phyloP scores from a whole-genome alignment of 2,113 vertebrate genomes.

The Irena cyanogastra region DNA sequence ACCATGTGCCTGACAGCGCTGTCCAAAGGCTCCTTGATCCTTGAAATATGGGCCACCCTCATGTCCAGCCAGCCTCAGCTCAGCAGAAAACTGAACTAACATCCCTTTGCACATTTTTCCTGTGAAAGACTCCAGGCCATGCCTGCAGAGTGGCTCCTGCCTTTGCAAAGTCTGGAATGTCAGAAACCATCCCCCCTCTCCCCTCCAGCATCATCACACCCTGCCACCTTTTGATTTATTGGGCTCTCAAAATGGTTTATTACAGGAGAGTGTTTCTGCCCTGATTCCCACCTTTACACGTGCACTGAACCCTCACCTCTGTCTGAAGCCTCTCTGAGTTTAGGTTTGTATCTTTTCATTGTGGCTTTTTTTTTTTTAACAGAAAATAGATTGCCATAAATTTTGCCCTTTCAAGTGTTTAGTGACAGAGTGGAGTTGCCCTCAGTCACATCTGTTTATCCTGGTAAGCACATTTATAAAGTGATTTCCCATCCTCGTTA shows the following conservation, averaged over 20 bases:
- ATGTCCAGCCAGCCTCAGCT: not conserved
- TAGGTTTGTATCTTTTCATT: not conserved
- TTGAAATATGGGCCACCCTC: not conserved
- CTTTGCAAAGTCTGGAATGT: not conserved
- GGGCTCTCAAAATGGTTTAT: not conserved
- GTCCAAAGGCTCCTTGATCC: not conserved
- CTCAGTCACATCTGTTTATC: constrained; percentile 58
- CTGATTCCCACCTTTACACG: not conserved
- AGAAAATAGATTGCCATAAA: constrained; percentile 11
- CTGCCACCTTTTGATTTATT: not conserved
- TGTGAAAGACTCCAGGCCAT: not conserved
- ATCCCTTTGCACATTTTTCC: not conserved
- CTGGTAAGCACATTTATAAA: constrained; percentile 53
- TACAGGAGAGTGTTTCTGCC: not conserved
- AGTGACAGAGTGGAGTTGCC: constrained; percentile 24
- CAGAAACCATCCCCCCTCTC: not conserved
- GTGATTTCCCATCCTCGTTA: constrained; percentile 34
- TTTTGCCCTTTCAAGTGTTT: constrained; percentile 35
- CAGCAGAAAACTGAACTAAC: not conserved
- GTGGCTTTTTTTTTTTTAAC: not conserved
- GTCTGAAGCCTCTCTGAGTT: not conserved
- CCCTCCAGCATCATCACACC: not conserved
- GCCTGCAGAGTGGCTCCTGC: not conserved
- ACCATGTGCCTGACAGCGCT: not conserved
- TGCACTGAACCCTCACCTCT: not conserved